These are phyloP conservation scores for Gymnobelideus leadbeateri DNA, from an alignment of 2,113 vertebrate genomes.

Conservation along the genomic window DNA sequence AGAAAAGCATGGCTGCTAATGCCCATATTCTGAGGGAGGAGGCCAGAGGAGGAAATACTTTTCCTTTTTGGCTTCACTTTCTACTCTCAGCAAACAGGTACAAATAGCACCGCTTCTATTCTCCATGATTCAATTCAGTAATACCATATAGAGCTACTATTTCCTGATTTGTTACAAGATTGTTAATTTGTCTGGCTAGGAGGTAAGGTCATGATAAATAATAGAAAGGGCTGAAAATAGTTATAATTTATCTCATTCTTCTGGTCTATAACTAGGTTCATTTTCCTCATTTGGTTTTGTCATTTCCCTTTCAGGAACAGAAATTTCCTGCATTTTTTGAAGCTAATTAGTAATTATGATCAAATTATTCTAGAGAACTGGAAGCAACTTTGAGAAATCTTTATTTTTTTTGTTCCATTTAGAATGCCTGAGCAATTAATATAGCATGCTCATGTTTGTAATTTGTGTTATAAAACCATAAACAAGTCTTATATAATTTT, in stretches of 20 bases:
- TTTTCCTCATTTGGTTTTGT: slow-evolving; percentile 56
- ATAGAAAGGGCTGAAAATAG: slow-evolving; percentile 59
- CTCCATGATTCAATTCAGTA: neutral
- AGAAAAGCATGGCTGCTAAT: too few relatives aligned
- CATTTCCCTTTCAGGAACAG: slow-evolving; percentile 7
- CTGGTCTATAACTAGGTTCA: slow-evolving; percentile 38
- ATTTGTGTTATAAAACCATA: too few relatives aligned
- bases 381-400: slow-evolving; percentile 26
- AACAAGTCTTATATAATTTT: too few relatives aligned
- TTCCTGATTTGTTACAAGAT: slow-evolving; percentile 26
- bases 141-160: slow-evolving; percentile 1
- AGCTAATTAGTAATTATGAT: slow-evolving; percentile 43
- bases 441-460: too few relatives aligned
- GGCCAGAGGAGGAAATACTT: too few relatives aligned
- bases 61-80: too few relatives aligned
- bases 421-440: too few relatives aligned
- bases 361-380: slow-evolving; percentile 51
- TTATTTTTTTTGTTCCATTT: neutral
- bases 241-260: slow-evolving; percentile 56
- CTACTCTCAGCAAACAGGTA: too few relatives aligned
- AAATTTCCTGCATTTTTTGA: slow-evolving; percentile 58
- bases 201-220: slow-evolving; percentile 49
- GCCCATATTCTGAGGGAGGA: too few relatives aligned
- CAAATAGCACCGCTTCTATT: neutral
- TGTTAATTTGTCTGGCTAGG: slow-evolving; percentile 7